Evolutionary conservation across 2,113 vertebrate species (phyloP), one percentile per base, ranked within the genome.

Genomic region (Capra hircus): DNA sequence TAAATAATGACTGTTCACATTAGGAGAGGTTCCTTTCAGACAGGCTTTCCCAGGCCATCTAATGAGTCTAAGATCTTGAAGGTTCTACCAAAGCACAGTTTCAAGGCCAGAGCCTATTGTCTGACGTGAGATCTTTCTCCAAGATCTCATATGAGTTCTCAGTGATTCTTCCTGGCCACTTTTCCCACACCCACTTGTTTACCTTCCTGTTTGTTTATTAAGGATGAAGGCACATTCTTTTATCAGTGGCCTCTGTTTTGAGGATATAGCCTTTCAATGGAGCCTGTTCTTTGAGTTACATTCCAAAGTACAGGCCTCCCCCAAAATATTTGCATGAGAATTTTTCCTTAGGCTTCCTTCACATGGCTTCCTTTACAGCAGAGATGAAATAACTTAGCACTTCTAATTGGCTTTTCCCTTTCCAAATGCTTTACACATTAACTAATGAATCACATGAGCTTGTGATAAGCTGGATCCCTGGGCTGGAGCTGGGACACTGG

Each of bases 371-470:
- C 88, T 95, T 93, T 89, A 82, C 7, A 87, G 40, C 89, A 83
- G 90, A 96, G 40, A 97, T 78, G 60, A 95, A 96, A 91, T 94
- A 96, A 96, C 90, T 97, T 90, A 96, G 71, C 91, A 83, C 94
- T 95, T 91, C 78, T 96, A 95, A 95, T 93, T 97, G 92, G 82
- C 91, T 88, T 97, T 95, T 92, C 92, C 71, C 67, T 96, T 96
- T 89, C 52, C 96, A 93, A 88, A 88, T 93, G 90, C 90, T 96
- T 95, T 86, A 86, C 97, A 91, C 97, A 91, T 98, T 97, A 96
- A 97, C 97, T 94, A 91, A 92, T 96, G 96, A 95, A 86, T 88
- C 97, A 93, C 93, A 90, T 74, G 89, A 89, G 78, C 86, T 78
- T 36, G 23, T 71, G 87, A 95, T 91, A 96, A 96, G 64, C 84